A percentile compares a stretch with the other conserved stretches of the same genome.
Conservation (phyloP, 2,113 vertebrate genomes). For the Cephalopterus ornatus region DNA sequence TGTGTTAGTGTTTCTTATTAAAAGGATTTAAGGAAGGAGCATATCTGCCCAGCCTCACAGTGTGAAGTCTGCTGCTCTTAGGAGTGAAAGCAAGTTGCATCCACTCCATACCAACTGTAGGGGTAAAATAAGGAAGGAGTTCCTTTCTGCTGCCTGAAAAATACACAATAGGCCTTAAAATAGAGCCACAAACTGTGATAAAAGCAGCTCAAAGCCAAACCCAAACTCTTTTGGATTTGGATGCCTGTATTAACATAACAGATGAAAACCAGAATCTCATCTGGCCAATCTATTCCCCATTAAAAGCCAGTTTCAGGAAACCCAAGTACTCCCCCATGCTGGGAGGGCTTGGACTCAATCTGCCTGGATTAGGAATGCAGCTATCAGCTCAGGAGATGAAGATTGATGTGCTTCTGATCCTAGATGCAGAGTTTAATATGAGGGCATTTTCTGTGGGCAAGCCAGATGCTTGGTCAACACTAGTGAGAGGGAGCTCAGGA, state of each 20-base stretch:
- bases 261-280: conserved; percentile 61
- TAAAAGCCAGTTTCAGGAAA: conserved; percentile 56
- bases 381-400: conserved; percentile 27
- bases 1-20: background rate
- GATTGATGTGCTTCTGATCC: conserved; percentile 35
- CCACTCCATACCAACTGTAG: background rate
- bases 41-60: background rate
- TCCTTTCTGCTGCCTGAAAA: background rate
- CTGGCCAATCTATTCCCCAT: conserved; percentile 17
- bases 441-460: conserved; percentile 1
- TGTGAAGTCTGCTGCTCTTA: background rate
- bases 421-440: background rate
- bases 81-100: background rate
- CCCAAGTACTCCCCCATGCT: background rate
- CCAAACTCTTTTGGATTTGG: background rate
- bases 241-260: conserved; percentile 7
- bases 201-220: background rate
- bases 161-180: background rate
- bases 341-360: conserved; percentile 20
- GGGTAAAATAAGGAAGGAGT: background rate
- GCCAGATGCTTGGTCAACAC: background rate
- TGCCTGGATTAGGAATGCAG: conserved; percentile 25
- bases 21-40: background rate
- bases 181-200: background rate
- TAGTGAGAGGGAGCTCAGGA: background rate